A percentile compares a stretch with the other conserved stretches of the same genome.
Evolutionary conservation across 2,113 vertebrate species (phyloP).

Genomic region (Corythaixoides concolor): DNA sequence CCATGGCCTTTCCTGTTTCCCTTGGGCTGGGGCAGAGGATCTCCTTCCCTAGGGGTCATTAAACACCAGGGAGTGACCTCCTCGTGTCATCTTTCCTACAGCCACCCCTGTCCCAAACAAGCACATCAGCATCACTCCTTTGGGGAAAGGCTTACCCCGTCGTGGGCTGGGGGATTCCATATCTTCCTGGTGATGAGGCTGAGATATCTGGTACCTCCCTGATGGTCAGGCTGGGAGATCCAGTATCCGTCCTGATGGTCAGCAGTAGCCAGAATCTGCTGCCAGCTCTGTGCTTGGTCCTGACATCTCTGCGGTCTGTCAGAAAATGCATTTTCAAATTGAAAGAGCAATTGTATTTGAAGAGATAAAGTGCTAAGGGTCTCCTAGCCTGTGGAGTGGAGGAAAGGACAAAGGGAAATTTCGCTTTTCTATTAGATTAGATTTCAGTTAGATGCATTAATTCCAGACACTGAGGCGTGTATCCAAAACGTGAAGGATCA

Average conservation of each 20-base stretch:
- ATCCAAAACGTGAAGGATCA: not conserved
- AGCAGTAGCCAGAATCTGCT: not conserved
- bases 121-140: not conserved
- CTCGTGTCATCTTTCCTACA: fast-evolving
- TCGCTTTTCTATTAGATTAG: not conserved
- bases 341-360: not conserved
- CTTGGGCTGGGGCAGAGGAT: not conserved
- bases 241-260: not conserved
- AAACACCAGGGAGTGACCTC: fast-evolving
- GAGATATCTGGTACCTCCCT: not conserved
- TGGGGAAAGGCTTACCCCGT: not conserved
- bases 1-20: not conserved
- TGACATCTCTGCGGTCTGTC: fast-evolving
- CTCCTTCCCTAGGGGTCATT: not conserved
- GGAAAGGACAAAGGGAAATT: not conserved
- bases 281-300: not conserved
- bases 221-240: not conserved
- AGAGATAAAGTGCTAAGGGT: not conserved
- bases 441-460: not conserved
- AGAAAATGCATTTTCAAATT: not conserved
- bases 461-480: fast-evolving
- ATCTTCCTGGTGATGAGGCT: fast-evolving
- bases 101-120: not conserved
- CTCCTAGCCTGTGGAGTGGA: not conserved
- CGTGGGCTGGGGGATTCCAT: not conserved